Evolutionary conservation across 2,888 invertebrate genomes (phyloP), one percentile per base, ranked within the genome.

Genomic region (Melikaiella ostensackeni): DNA sequence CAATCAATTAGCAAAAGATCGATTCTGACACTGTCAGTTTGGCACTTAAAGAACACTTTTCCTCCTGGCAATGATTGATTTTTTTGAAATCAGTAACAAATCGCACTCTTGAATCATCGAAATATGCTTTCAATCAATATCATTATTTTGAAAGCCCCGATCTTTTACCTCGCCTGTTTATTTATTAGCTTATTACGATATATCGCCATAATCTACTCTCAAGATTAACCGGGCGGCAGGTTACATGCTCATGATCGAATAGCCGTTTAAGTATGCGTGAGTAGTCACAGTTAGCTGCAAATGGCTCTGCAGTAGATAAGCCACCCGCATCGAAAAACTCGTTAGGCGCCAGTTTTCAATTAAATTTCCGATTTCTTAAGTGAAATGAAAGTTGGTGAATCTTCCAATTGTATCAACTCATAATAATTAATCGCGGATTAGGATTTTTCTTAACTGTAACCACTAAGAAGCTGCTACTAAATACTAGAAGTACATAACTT

Each of bases 251-350:
- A 70, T 70, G 57, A 59, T 59, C 57, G 57, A 59, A 59, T 27
- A 59, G 57, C 16, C 33, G 30, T 70, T 70, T 50, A 70, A 70
- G 50, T n/a, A 33, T 70, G 50, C 70, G 70, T 70, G 70, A 70
- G 50, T 70, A 50, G 70, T 70, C 70, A 70, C 70, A 70, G 70
- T 70, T 70, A 70, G 30, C 30, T 50, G 50, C 70, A 70, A 70
- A 70, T 70, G 50, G 50, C 70, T 27, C 27, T 46, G 42, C 38
- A 42, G 46, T 24, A 66, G 50, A 70, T 70, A 70, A 70, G 70
- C 70, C 70, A 70, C 70, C 70, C 70, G 70, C 70, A 70, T 50
- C 70, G 70, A n/a, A 30, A 30, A 70, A 70, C 70, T 70, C 50
- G 70, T 70, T 70, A 50, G 50, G 46, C 46, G 46, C 33, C 46